These are phyloP conservation scores for Eleginops maclovinus DNA, from an alignment of 2,113 vertebrate genomes.

Conservation along the genomic window DNA sequence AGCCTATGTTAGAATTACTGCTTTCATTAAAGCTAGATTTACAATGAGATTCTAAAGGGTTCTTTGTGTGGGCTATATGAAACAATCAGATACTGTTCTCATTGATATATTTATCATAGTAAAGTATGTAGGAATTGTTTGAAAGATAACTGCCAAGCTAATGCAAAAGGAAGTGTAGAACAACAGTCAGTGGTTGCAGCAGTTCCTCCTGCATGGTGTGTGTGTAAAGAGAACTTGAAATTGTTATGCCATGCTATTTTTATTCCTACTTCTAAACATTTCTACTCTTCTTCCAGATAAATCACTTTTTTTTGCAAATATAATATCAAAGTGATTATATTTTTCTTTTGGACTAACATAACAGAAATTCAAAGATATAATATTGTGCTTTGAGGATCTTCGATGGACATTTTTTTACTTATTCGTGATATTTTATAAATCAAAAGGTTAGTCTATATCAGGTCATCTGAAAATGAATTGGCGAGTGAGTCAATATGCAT, in stretches of 20 bases:
- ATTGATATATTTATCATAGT: neutral
- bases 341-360: too few species aligned
- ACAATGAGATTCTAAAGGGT: neutral
- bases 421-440: too few species aligned
- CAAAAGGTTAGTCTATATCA: too few species aligned
- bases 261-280: too few species aligned
- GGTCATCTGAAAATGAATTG: too few species aligned
- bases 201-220: constrained; percentile 5
- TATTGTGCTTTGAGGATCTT: too few species aligned
- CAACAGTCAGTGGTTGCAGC: constrained; percentile 11
- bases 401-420: too few species aligned
- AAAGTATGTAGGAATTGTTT: neutral
- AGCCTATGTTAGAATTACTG: neutral
- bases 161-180: constrained; percentile 3
- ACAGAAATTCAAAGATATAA: too few species aligned
- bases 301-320: too few species aligned
- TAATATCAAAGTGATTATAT: too few species aligned
- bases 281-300: too few species aligned
- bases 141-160: neutral
- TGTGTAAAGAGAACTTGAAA: neutral
- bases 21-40: neutral
- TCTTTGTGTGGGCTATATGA: neutral
- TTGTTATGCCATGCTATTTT: neutral
- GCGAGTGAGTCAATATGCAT: too few species aligned
- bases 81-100: neutral